A percentile compares a stretch with the other conserved stretches of the same genome.
Conservation (phyloP, 2,888 invertebrate genomes). For the Amphipoea lucens region DNA sequence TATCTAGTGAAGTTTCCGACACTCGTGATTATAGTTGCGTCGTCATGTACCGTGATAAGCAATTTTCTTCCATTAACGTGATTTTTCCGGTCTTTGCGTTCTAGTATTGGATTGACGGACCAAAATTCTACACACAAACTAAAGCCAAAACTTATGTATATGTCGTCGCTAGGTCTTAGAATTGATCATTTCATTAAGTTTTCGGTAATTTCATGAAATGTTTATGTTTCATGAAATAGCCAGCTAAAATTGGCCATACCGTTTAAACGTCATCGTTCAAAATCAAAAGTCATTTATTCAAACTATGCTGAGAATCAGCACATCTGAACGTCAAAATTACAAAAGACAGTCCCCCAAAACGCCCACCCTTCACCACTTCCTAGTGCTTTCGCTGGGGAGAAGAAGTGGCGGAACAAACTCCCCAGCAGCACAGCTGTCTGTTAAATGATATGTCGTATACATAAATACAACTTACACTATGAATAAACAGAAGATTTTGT, state of each 20-base stretch:
- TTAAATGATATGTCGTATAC: too few species aligned
- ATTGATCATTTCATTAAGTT: background rate
- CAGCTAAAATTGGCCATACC: background rate
- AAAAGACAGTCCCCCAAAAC: too few species aligned
- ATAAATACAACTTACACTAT: background rate
- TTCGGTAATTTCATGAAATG: too few species aligned
- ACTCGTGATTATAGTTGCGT: conserved; percentile 22
- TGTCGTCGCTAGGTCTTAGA: background rate
- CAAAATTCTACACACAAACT: background rate
- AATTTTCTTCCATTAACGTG: conserved; percentile 24
- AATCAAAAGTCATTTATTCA: too few species aligned
- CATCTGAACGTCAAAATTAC: too few species aligned
- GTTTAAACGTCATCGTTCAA: background rate
- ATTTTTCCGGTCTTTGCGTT: conserved; percentile 26
- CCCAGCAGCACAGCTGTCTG: too few species aligned
- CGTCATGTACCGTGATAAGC: conserved; percentile 1
- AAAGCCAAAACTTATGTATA: background rate
- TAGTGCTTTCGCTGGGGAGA: too few species aligned
- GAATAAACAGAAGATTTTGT: background rate
- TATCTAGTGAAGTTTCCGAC: conserved; percentile 17
- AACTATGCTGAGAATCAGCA: too few species aligned
- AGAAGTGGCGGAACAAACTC: too few species aligned
- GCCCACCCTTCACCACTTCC: too few species aligned
- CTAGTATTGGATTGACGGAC: background rate
- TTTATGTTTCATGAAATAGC: background rate